Percentiles rank a stretch among this genome's conserved stretches.
Evolutionary conservation across 2,113 vertebrate species (phyloP).

Genomic region (Trinectes maculatus): DNA sequence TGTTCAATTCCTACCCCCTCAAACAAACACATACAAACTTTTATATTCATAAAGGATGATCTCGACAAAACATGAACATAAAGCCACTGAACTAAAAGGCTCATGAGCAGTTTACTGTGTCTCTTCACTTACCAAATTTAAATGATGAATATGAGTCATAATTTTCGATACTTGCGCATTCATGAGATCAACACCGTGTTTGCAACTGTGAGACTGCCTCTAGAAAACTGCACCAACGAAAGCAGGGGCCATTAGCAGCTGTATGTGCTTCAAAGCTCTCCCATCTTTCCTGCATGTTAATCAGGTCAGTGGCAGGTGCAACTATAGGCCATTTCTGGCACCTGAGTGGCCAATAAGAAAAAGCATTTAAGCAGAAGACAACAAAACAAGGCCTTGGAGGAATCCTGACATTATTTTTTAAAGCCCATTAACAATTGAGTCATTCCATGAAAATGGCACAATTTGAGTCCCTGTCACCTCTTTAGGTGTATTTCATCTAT

Average conservation of each 20-base stretch:
- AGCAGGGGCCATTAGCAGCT: slow-evolving; percentile 38
- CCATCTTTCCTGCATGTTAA: slow-evolving; percentile 42
- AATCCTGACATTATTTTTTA: slow-evolving; percentile 18
- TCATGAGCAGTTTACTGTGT: not conserved
- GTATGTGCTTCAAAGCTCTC: slow-evolving; percentile 11
- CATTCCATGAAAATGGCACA: no score
- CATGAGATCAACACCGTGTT: not conserved
- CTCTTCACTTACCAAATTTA: not conserved
- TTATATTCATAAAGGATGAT: no score
- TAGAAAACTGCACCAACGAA: slow-evolving; percentile 14
- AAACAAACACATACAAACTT: not conserved
- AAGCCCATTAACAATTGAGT: not conserved
- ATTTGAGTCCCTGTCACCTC: no score
- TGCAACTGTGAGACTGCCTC: not conserved
- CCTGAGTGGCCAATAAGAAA: slow-evolving; percentile 29
- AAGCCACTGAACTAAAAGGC: not conserved
- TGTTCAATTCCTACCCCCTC: slow-evolving; percentile 6
- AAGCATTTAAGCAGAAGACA: slow-evolving; percentile 6
- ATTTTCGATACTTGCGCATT: not conserved
- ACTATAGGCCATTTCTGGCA: slow-evolving; percentile 41
- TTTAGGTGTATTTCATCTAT: no score
- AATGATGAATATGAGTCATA: not conserved
- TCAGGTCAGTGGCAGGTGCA: slow-evolving; percentile 38
- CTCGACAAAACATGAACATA: no score
- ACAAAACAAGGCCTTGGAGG: not conserved